These are phyloP conservation scores for Pseudobourletiella spinata DNA, from an alignment of 1,140 invertebrate genomes.

Conservation along the genomic window DNA sequence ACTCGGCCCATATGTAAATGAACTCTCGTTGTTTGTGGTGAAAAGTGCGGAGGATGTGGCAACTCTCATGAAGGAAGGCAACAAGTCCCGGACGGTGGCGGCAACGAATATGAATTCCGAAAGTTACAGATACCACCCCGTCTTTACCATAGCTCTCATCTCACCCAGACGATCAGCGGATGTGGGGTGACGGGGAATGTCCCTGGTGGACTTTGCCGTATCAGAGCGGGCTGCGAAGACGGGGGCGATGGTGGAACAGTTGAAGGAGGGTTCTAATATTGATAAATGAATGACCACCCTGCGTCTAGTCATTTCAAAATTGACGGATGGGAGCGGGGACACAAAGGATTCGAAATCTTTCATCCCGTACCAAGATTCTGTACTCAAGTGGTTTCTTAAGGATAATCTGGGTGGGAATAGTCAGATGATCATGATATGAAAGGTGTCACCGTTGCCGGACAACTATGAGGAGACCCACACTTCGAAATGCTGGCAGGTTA, in stretches of 20 bases:
- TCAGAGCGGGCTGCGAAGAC: constrained; percentile 93
- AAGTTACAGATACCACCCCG: constrained; percentile 93
- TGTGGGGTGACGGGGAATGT: constrained; percentile 82
- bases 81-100: constrained; percentile 95
- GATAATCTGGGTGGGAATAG: constrained; percentile 97
- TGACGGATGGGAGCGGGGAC: constrained; percentile 71
- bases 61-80: constrained; percentile 42
- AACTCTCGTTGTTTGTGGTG: constrained; percentile 46
- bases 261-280: constrained; percentile 79
- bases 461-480: constrained; percentile 99
- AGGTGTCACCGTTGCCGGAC: constrained; percentile 91
- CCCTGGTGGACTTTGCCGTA: constrained; percentile 93
- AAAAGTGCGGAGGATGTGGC: not conserved
- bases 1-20: constrained; percentile 92
- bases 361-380: constrained; percentile 96
- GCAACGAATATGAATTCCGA: constrained; percentile 42
- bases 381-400: constrained; percentile 84
- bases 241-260: constrained; percentile 90
- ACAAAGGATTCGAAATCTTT: constrained; percentile 76
- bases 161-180: constrained; percentile 72
- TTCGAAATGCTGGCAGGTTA: constrained; percentile 72
- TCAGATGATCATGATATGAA: constrained; percentile 57
- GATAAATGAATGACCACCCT: constrained; percentile 88
- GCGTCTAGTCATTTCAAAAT: constrained; percentile 93
- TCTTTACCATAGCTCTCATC: constrained; percentile 93